Conservation (phyloP, 2,888 invertebrate genomes). For the Plagiodera versicolora region DNA sequence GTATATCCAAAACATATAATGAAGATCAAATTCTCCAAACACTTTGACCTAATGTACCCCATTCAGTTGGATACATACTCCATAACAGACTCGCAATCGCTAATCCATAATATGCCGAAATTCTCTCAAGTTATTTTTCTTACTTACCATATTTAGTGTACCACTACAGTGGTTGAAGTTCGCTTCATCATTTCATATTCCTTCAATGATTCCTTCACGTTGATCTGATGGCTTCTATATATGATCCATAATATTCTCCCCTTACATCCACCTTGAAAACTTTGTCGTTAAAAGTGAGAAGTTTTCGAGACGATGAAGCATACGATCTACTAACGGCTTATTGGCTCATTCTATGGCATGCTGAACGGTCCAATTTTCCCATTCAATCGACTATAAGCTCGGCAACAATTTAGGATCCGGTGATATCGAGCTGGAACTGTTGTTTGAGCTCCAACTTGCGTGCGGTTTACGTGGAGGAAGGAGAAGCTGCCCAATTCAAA, state of each 20-base stretch:
- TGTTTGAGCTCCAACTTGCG: conserved; percentile 38
- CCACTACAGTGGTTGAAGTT: too few relatives aligned
- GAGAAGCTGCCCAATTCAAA: not conserved
- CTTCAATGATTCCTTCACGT: not conserved
- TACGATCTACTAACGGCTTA: conserved; percentile 47
- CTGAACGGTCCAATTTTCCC: conserved; percentile 50
- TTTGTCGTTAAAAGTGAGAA: conserved; percentile 1
- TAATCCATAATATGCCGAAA: too few relatives aligned
- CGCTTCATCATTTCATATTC: too few relatives aligned
- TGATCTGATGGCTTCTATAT: not conserved
- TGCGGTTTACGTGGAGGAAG: not conserved
- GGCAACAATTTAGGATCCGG: conserved; percentile 46
- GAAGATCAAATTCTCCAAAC: too few relatives aligned
- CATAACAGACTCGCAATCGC: too few relatives aligned
- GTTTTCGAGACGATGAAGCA: conserved; percentile 32
- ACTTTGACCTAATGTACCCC: too few relatives aligned
- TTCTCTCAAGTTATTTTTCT: too few relatives aligned
- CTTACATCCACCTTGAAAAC: not conserved
- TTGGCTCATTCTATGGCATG: conserved; percentile 45
- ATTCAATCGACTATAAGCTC: conserved; percentile 49
- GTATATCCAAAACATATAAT: too few relatives aligned
- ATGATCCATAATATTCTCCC: not conserved
- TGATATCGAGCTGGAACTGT: conserved; percentile 45
- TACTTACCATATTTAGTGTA: too few relatives aligned
- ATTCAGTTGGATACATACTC: too few relatives aligned